Conservation (phyloP, 1,140 invertebrate genomes). For the Macrotrachela quadricornifera region DNA sequence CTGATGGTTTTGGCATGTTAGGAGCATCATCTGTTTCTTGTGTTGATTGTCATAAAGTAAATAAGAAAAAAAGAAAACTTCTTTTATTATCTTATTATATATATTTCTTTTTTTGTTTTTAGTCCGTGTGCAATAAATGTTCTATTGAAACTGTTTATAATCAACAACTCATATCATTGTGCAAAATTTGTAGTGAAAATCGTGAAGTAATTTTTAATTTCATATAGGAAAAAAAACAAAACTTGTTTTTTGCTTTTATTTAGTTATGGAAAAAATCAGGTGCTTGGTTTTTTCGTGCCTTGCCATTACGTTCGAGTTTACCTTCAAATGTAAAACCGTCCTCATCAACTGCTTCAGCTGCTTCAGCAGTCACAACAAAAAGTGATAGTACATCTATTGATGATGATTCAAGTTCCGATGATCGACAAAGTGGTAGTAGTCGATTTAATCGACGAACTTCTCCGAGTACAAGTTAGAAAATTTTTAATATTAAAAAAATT, state of each 20-base stretch:
- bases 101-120: conserved; percentile 9
- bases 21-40: conserved; percentile 45
- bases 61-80: no score
- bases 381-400: no score
- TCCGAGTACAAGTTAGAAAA: no score
- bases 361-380: no score
- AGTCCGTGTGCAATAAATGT: conserved; percentile 64
- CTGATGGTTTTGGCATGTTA: conserved; percentile 46
- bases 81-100: no score
- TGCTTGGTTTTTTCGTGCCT: conserved; percentile 76
- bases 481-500: no score
- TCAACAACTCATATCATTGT: conserved; percentile 49
- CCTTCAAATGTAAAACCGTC: no score
- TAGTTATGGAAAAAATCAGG: conserved; percentile 84
- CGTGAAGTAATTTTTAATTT: conserved; percentile 47
- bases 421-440: no score
- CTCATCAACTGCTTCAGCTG: no score
- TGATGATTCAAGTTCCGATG: no score
- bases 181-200: conserved; percentile 84
- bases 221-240: no score
- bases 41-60: conserved; percentile 52
- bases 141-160: conserved; percentile 49
- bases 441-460: no score
- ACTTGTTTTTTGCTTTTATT: background rate
- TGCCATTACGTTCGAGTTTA: conserved; percentile 28